Percentiles rank a stretch among this genome's conserved stretches.
Evolutionary conservation across 2,797 vertebrate species (phyloP).

Genomic region (Jordanella pulchra): DNA sequence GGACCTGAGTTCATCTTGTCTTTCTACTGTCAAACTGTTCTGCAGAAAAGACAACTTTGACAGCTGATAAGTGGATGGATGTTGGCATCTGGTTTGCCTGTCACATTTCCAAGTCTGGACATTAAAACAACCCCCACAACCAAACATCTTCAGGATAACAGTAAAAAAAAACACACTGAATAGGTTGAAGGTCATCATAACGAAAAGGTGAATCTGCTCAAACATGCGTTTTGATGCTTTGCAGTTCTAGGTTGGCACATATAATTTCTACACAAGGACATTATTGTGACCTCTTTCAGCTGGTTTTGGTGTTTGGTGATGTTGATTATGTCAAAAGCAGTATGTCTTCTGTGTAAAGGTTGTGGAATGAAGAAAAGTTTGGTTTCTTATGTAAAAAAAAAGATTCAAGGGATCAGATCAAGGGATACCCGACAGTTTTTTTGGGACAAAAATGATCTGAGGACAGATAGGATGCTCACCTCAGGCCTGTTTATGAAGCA

Average conservation of each 20-base stretch:
- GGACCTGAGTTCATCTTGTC: constrained; percentile 49
- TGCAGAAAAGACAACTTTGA: constrained; percentile 53
- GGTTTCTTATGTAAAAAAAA: neutral
- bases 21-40: constrained; percentile 44
- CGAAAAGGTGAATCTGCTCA: neutral
- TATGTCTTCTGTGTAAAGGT: too few species aligned
- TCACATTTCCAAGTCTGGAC: constrained; percentile 48
- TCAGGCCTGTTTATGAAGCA: neutral
- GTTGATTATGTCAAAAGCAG: too few species aligned
- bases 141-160: constrained; percentile 18
- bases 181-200: neutral
- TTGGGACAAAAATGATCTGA: neutral
- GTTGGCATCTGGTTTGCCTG: constrained; percentile 51
- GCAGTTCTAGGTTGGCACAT: constrained; percentile 25
- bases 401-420: neutral
- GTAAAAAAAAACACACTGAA: constrained; percentile 19
- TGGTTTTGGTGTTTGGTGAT: neutral
- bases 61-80: constrained; percentile 59
- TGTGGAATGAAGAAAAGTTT: neutral
- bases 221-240: constrained; percentile 1
- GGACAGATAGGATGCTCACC: neutral
- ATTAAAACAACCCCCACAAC: constrained; percentile 30
- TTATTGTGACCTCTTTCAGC: constrained; percentile 32
- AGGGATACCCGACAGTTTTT: too few species aligned
- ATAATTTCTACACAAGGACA: constrained; percentile 49